A percentile compares a stretch with the other conserved stretches of the same genome.
Evolutionary conservation across 2,113 vertebrate species (phyloP).

Genomic region (Meleagris gallopavo): DNA sequence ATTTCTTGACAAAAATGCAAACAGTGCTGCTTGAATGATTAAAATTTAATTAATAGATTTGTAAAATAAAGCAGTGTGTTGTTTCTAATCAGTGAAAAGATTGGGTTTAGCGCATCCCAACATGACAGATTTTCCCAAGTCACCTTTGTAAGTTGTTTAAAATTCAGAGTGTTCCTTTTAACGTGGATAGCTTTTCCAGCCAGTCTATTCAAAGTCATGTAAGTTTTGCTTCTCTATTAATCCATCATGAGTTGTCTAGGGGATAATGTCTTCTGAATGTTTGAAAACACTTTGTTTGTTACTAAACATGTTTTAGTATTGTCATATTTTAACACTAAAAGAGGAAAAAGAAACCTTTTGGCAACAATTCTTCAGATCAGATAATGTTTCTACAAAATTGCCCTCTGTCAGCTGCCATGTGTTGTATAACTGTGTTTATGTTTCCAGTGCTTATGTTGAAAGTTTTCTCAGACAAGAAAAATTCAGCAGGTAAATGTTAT

Average conservation of each 20-base stretch:
- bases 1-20: not conserved
- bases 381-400: not conserved
- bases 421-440: not conserved
- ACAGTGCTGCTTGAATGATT: not conserved
- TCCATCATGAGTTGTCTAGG: not conserved
- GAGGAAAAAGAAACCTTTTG: not conserved
- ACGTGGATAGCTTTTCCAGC: not conserved
- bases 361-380: not conserved
- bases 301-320: not conserved
- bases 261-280: not conserved
- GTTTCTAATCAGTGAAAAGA: not conserved
- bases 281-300: not conserved
- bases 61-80: not conserved
- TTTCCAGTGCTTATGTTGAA: not conserved
- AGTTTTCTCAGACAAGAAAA: not conserved
- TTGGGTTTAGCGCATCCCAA: not conserved
- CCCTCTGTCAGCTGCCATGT: not conserved
- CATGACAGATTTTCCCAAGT: not conserved
- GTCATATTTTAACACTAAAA: not conserved
- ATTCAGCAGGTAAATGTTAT: not conserved
- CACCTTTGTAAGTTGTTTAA: not conserved
- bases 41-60: constrained; percentile 31
- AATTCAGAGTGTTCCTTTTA: not conserved
- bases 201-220: not conserved
- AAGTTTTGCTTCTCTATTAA: not conserved